Evolutionary conservation across 2,113 vertebrate species (phyloP), one percentile per base, ranked within the genome.

Genomic region (Thymallus thymallus): DNA sequence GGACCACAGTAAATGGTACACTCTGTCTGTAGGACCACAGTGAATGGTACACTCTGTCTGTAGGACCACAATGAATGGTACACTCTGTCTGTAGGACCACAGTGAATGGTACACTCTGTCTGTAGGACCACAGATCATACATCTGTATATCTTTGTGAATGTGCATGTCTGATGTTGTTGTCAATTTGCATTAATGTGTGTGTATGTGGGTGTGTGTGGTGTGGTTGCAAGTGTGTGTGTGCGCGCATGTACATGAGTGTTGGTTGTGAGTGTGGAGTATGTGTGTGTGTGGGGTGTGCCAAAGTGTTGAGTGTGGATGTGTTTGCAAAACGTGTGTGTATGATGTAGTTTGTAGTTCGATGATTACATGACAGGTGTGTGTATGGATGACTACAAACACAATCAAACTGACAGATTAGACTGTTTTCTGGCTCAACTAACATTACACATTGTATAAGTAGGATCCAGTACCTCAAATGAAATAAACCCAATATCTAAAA

Each of bases 121-220:
- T 30, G 29, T 30, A 5, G 5, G 35, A 7, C 35, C 32, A 32
- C 32, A 32, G 32, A 32, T 6, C 6, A 76, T 14, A 58, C n/a
- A 1, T 58, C 14, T n/a, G 26, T 79, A 72, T 66, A 77, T 83
- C 68, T 82, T 69, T 7, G 75, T 71, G 55, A 69, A 76, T 76
- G 79, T 78, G 61, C 68, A 62, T 45, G 80, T 81, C 62, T 80
- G 71, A 46, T 64, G 74, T 23, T 69, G 76, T 64, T 79, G 72
- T 32, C 24, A 68, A 75, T 81, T 82, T 77, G 65, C 75, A 73
- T 66, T 48, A 55, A 62, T 56, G 45, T 69, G 48, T 24, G 63
- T 4, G 64, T 18, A 29, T 68, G 73, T 75, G 22, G 32, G 51
- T 61, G 56, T 75, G 30, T 23, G 35, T 51, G 45, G 51, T 68